These are phyloP conservation scores for Ailuropoda melanoleuca DNA, from an alignment of 2,113 vertebrate species.

Conservation along the genomic window DNA sequence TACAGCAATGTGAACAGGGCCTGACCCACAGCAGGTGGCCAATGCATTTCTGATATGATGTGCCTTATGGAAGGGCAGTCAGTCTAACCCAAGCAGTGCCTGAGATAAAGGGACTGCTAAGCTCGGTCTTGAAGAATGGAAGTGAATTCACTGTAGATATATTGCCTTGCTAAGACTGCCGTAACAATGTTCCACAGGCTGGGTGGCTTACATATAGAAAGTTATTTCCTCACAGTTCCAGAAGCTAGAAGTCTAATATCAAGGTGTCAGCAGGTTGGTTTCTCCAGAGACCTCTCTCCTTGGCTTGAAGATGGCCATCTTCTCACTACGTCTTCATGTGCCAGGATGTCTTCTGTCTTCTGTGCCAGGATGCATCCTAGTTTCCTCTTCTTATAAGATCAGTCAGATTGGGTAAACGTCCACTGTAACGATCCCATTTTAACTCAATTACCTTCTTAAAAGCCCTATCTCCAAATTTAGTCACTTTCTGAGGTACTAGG, in stretches of 20 bases:
- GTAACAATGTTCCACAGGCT: not conserved
- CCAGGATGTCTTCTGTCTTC: not conserved
- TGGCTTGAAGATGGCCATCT: not conserved
- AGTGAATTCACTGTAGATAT: not conserved
- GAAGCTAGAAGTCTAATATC: not conserved
- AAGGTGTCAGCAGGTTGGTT: not conserved
- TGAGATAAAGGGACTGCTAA: not conserved
- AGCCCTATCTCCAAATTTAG: not conserved
- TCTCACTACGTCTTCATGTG: not conserved
- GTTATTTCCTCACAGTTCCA: not conserved
- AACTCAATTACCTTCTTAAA: not conserved
- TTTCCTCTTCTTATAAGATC: not conserved
- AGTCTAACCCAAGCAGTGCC: not conserved
- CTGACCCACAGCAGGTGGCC: not conserved
- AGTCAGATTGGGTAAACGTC: not conserved
- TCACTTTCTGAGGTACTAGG: not conserved
- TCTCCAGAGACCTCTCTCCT: not conserved
- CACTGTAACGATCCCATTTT: not conserved
- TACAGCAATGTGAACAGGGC: not conserved
- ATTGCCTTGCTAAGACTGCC: not conserved
- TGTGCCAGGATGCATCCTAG: not conserved
- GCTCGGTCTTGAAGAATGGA: not conserved
- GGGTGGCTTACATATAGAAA: not conserved
- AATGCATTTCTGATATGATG: not conserved
- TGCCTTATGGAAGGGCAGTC: not conserved